Percentiles rank a stretch among this genome's conserved stretches.
Conservation (phyloP, 2,888 invertebrate species). For the Periphyllus acericola region DNA sequence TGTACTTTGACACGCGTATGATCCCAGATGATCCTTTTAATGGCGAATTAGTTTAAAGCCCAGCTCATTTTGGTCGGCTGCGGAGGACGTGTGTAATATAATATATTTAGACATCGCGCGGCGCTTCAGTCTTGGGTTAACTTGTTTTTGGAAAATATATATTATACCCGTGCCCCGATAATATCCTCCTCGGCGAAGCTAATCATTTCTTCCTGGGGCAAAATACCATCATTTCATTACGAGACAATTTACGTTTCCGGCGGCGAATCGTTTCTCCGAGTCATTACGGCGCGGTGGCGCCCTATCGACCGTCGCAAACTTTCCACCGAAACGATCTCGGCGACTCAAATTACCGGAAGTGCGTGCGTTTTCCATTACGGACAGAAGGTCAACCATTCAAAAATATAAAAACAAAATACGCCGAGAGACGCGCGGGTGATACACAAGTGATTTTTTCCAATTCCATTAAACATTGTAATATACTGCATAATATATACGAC, state of each 20-base stretch:
- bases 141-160: constrained; percentile 29
- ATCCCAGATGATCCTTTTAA: background rate
- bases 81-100: background rate
- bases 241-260: constrained; percentile 52
- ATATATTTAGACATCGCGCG: background rate
- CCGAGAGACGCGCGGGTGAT: no score
- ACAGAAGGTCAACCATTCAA: constrained; percentile 21
- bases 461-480: background rate
- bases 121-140: background rate
- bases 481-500: background rate
- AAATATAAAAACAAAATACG: constrained; percentile 3
- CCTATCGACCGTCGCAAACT: constrained; percentile 35
- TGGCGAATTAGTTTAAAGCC: background rate
- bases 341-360: constrained; percentile 53
- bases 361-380: constrained; percentile 9
- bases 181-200: constrained; percentile 22
- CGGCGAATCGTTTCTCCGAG: constrained; percentile 43
- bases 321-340: constrained; percentile 24
- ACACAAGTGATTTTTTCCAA: background rate
- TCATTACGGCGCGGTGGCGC: constrained; percentile 27
- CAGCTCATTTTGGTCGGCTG: background rate
- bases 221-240: constrained; percentile 44
- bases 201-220: constrained; percentile 40
- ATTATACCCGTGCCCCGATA: background rate
- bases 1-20: background rate